Percentiles rank a stretch among this genome's conserved stretches.
These are phyloP conservation scores for Serripes groenlandicus DNA, from an alignment of 2,888 invertebrate species.

Conservation along the genomic window DNA sequence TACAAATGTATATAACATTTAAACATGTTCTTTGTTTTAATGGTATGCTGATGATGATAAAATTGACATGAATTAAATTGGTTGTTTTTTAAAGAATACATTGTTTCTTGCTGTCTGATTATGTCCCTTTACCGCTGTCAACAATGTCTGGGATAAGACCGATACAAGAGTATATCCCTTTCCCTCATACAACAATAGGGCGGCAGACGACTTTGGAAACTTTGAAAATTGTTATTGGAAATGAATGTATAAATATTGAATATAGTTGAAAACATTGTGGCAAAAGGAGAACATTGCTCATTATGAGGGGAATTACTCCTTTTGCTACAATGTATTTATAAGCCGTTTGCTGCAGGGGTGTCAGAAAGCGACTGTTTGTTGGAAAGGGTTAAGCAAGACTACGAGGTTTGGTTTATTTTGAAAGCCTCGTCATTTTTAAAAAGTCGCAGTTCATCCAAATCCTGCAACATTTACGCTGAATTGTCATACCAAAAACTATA, in stretches of 20 bases:
- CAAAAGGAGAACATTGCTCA: background rate
- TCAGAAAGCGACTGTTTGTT: background rate
- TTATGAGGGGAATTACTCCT: background rate
- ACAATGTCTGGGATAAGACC: no score
- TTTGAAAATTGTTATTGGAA: no score
- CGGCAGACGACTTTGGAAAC: no score
- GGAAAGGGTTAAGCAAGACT: no score
- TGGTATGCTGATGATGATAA: background rate
- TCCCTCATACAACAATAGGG: no score
- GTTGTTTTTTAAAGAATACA: constrained; percentile 5
- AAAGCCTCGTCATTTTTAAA: no score
- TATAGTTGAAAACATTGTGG: background rate
- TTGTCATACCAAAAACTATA: no score
- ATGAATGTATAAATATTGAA: no score
- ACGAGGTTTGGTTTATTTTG: no score
- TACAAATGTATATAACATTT: background rate
- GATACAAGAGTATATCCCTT: no score
- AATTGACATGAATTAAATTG: constrained; percentile 7
- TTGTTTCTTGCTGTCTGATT: background rate
- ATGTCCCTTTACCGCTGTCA: background rate
- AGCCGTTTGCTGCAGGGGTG: background rate
- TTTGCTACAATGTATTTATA: background rate
- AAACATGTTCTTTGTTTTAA: constrained; percentile 1
- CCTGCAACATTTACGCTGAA: no score
- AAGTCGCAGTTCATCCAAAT: no score